Evolutionary conservation across 2,113 vertebrate species (phyloP), one percentile per base, ranked within the genome.

Genomic region (Odontophorus gujanensis): DNA sequence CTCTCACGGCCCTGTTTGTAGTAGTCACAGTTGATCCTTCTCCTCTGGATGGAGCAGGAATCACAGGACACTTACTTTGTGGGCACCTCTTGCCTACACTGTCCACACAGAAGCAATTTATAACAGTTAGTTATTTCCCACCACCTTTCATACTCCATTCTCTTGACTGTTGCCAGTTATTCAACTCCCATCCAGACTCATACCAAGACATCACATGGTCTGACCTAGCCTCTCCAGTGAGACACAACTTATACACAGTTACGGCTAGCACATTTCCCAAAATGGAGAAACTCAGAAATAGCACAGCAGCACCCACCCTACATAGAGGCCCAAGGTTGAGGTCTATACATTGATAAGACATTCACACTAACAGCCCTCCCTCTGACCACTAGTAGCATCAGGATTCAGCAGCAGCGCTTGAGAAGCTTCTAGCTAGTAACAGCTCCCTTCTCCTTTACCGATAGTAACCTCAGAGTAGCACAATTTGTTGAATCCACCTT

Each of bases 221-320:
- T 80, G 84, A 85, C 42, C 81, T 57, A 43, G 50, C 11, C 58
- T 53, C n/a, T 50, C 40, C 66, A 45, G 18, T 0, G 24, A 93
- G 74, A 81, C 9, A 6, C 34, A 75, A 87, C 6, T 63, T 82
- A 50, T 55, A 53, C 66, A 85, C 40, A 71, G 71, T 91, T 80
- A 32, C 30, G 2, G 38, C 38, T 68, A 15, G 25, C 43, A 66
- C 72, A 16, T 59, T 89, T 85, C 80, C 90, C 80, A 72, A 78
- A 91, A 92, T 24, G 47, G 85, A 67, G 21, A 34, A 28, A 51
- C 51, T 78, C 87, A 19, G 51, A 83, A 90, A 93, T 47, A 92
- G 74, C 2, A 38, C 42, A 22, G 71, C 67, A 81, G 83, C 82
- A 85, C 55, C 51, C 66, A 43, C 42, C 32, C 67, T 12, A 79